A percentile compares a stretch with the other conserved stretches of the same genome.
These are phyloP conservation scores for Trichogramma dendrolimi DNA, from an alignment of 2,888 invertebrate species.

Conservation along the genomic window DNA sequence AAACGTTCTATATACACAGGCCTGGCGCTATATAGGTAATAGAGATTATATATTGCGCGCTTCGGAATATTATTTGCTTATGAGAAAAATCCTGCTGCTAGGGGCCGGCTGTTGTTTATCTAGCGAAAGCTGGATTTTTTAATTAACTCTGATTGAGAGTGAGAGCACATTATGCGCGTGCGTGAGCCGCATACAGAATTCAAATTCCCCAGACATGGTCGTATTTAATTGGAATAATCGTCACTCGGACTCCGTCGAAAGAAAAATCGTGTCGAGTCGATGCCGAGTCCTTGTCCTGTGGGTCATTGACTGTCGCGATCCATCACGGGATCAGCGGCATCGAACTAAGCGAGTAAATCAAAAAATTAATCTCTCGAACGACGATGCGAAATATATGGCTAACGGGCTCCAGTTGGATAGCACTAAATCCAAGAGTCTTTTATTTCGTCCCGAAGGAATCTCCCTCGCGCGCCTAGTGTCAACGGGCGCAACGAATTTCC, in stretches of 20 bases:
- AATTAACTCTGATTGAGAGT: slow-evolving; percentile 20
- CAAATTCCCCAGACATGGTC: too few species aligned
- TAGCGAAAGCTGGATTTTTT: slow-evolving; percentile 6
- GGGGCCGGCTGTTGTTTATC: neutral
- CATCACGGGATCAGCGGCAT: too few species aligned
- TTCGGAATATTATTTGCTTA: slow-evolving; percentile 16
- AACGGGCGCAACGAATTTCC: neutral
- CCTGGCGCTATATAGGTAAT: neutral
- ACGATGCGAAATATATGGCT: neutral
- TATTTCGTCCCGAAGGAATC: neutral
- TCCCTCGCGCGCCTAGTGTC: slow-evolving; percentile 3
- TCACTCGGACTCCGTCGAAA: too few species aligned
- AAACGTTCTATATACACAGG: neutral
- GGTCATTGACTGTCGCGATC: too few species aligned
- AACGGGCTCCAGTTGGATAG: too few species aligned
- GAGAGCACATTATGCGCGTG: neutral
- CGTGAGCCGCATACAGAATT: neutral
- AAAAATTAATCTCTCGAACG: neutral
- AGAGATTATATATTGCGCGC: slow-evolving; percentile 20
- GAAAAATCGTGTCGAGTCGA: too few species aligned
- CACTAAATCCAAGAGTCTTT: neutral
- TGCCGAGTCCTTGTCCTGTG: too few species aligned
- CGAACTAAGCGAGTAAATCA: neutral
- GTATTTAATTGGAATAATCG: too few species aligned
- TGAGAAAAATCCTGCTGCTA: neutral